These are phyloP conservation scores for Latrodectus hesperus DNA, from an alignment of 2,888 invertebrate genomes.

Conservation along the genomic window DNA sequence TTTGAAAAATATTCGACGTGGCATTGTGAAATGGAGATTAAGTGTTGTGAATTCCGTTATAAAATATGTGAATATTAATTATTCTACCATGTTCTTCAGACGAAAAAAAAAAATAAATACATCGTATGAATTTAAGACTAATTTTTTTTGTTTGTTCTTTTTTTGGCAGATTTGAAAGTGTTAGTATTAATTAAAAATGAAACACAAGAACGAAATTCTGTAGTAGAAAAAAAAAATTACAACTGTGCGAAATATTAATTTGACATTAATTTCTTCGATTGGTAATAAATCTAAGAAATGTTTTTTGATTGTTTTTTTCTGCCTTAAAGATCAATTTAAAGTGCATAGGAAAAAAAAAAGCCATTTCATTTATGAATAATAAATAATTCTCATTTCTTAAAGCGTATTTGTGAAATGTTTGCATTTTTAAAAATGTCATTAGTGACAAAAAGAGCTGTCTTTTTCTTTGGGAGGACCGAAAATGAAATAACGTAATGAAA, in stretches of 20 bases:
- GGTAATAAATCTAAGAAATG: slow-evolving; percentile 45
- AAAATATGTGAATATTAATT: slow-evolving; percentile 64
- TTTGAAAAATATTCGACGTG: slow-evolving; percentile 20
- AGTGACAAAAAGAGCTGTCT: not conserved
- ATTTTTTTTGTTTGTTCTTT: not conserved
- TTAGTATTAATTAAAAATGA: slow-evolving; percentile 58
- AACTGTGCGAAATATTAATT: slow-evolving; percentile 18
- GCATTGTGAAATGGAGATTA: slow-evolving; percentile 47
- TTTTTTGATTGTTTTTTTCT: not conserved
- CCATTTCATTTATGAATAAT: slow-evolving; percentile 10
- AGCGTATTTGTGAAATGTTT: not conserved
- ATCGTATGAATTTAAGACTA: too few relatives aligned
- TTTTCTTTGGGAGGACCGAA: not conserved
- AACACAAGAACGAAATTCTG: slow-evolving; percentile 26
- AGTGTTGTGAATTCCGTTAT: slow-evolving; percentile 38
- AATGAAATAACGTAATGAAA: not conserved
- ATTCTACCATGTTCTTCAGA: slow-evolving; percentile 4
- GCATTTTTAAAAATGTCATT: slow-evolving; percentile 5
- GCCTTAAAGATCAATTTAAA: not conserved
- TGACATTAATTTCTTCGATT: slow-evolving; percentile 63
- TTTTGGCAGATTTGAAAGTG: slow-evolving; percentile 25
- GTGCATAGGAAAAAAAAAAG: not conserved
- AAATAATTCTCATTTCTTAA: slow-evolving; percentile 3
- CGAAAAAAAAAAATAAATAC: too few relatives aligned
- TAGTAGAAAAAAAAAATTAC: slow-evolving; percentile 8